Evolutionary conservation across 1,140 invertebrate genomes (phyloP).

Genomic region (Leptonema lineaticorne): DNA sequence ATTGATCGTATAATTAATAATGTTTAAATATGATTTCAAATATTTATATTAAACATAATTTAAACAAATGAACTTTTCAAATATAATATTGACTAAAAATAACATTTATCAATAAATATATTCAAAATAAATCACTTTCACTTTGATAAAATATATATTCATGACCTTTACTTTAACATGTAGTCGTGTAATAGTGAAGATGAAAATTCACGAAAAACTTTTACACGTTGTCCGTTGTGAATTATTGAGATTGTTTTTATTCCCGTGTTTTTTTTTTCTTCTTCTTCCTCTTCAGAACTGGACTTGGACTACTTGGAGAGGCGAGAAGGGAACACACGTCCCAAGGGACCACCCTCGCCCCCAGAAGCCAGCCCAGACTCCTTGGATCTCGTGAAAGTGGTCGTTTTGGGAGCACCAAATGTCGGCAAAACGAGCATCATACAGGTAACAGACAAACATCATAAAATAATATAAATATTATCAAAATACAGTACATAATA

Average conservation of each 20-base stretch:
- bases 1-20: too few species aligned
- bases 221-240: conserved; percentile 1
- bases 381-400: conserved; percentile 67
- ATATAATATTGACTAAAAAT: too few species aligned
- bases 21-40: too few species aligned
- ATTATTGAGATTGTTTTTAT: conserved; percentile 20
- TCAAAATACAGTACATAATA: not conserved
- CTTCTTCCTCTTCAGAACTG: conserved; percentile 48
- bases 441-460: conserved; percentile 58
- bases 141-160: too few species aligned
- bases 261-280: too few species aligned
- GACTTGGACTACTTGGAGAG: conserved; percentile 55
- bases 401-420: conserved; percentile 73
- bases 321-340: conserved; percentile 46
- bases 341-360: conserved; percentile 45
- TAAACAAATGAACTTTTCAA: too few species aligned
- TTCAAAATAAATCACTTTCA: too few species aligned
- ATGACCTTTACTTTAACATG: too few species aligned
- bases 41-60: too few species aligned
- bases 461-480: not conserved
- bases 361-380: conserved; percentile 49
- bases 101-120: too few species aligned
- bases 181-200: too few species aligned
- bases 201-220: too few species aligned
- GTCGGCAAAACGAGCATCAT: conserved; percentile 82